These are phyloP conservation scores for Ictalurus furcatus DNA, from an alignment of 2,113 vertebrate genomes.

Conservation along the genomic window DNA sequence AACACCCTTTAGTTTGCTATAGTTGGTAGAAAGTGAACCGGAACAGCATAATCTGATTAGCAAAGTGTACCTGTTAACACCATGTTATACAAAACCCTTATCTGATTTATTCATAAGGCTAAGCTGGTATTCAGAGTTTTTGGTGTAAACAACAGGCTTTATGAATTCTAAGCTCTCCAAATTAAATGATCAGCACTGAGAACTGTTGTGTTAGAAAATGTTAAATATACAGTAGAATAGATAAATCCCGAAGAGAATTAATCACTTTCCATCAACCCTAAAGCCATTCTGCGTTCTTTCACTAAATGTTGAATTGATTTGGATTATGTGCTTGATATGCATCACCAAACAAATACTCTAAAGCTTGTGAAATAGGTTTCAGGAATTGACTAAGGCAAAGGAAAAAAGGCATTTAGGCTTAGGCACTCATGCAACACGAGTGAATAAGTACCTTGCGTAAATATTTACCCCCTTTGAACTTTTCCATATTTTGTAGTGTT, in stretches of 20 bases:
- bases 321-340: slow-evolving; percentile 31
- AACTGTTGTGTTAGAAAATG: background rate
- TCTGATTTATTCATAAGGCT: slow-evolving; percentile 14
- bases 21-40: background rate
- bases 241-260: background rate
- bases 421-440: slow-evolving; percentile 1
- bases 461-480: background rate
- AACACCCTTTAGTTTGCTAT: background rate
- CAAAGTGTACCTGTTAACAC: slow-evolving; percentile 15
- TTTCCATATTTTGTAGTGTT: background rate
- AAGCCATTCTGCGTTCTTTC: slow-evolving; percentile 8
- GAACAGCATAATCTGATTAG: slow-evolving; percentile 12
- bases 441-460: background rate
- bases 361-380: slow-evolving; percentile 25
- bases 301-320: slow-evolving; percentile 13
- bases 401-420: slow-evolving; percentile 13
- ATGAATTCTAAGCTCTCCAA: background rate
- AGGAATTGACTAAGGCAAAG: slow-evolving; percentile 11
- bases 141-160: background rate
- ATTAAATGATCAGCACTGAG: background rate
- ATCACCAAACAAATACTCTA: slow-evolving; percentile 11
- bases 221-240: slow-evolving; percentile 21
- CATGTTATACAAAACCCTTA: slow-evolving; percentile 27
- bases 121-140: background rate
- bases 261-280: slow-evolving; percentile 16